Evolutionary conservation across 2,888 invertebrate species (phyloP).

Genomic region (Epistrophella euchroma): DNA sequence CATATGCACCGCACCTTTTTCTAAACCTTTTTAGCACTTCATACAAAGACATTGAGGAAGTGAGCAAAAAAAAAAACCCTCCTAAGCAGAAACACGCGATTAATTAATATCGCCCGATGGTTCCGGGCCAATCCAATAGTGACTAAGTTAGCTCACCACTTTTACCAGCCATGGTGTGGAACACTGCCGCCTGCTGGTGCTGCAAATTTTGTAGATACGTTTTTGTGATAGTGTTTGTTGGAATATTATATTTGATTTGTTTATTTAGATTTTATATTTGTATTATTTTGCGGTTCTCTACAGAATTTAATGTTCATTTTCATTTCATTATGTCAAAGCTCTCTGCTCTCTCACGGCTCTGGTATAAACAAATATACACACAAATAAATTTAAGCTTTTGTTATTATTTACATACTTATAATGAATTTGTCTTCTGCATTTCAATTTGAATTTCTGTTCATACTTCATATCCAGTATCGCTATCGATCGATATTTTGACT

Average conservation of each 20-base stretch:
- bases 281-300: slow-evolving; percentile 16
- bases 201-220: not conserved
- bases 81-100: slow-evolving; percentile 53
- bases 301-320: not conserved
- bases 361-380: not conserved
- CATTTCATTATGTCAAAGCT: not conserved
- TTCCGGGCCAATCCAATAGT: slow-evolving; percentile 62
- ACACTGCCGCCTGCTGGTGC: not conserved
- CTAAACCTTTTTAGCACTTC: not conserved
- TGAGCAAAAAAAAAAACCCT: not conserved
- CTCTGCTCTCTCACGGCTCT: slow-evolving; percentile 14
- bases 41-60: not conserved
- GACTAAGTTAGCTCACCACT: not conserved
- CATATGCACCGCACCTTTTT: not conserved
- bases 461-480: too few species aligned
- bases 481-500: too few species aligned
- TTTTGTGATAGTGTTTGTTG: not conserved
- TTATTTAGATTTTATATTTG: not conserved
- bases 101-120: slow-evolving; percentile 59
- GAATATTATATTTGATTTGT: not conserved
- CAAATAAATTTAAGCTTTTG: slow-evolving; percentile 11
- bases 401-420: too few species aligned
- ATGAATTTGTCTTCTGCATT: not conserved
- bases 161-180: slow-evolving; percentile 6
- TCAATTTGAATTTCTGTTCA: not conserved